Evolutionary conservation across 30 jellyfish, hydroid and myxozoan species (phyloP).

Genomic region (Turritopsis dohrnii): DNA sequence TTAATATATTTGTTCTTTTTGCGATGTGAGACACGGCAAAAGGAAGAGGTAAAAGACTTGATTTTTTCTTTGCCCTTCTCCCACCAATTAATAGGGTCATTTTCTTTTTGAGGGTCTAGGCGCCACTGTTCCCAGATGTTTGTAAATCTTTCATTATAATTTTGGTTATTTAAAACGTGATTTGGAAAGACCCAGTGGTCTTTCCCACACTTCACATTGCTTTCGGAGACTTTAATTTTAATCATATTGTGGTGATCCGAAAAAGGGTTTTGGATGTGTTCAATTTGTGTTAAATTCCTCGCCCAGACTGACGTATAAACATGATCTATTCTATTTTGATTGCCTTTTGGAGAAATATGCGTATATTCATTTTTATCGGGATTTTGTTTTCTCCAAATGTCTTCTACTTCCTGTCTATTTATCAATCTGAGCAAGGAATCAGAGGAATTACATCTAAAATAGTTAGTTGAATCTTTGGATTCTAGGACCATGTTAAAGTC

Average conservation of each 20-base stretch:
- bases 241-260: background rate
- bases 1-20: no score
- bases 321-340: background rate
- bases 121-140: background rate
- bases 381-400: background rate
- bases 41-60: background rate
- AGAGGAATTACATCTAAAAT: background rate
- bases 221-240: background rate
- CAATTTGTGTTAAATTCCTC: background rate
- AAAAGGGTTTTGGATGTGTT: background rate
- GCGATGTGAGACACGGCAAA: background rate
- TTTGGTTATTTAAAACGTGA: no score
- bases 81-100: background rate
- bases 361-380: background rate
- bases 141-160: background rate
- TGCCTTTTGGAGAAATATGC: background rate
- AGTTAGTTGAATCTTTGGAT: background rate
- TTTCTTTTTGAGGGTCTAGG: background rate
- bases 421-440: background rate
- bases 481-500: background rate
- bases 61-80: background rate
- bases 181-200: background rate
- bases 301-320: background rate
- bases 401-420: background rate
- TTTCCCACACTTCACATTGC: background rate